Base-by-base conservation (phyloP, 2,797 vertebrate species). In the Lutjanus campechanus region DNA sequence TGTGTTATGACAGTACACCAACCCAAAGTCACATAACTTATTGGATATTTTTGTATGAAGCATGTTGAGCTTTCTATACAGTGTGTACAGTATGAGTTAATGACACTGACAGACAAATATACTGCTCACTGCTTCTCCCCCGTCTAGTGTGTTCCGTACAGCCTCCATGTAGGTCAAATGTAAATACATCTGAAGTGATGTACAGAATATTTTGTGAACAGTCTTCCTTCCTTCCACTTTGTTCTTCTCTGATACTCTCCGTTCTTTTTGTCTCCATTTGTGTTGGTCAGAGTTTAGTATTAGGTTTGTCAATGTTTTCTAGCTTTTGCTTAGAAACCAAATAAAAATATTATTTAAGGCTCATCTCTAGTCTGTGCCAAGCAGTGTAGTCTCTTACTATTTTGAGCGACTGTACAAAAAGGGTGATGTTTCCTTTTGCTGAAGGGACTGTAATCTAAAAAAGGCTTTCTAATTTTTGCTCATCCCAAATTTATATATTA, bases 1-100 rank as follows among this genome's bases (percentile, higher is more conserved):
- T 83, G 75, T 84, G 65, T 82, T 77, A 63, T 77, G 69, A 68
- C 29, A 65, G 61, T 74, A 86, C 69, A 69, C 62, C 8, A 25
- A 81, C 54, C 62, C 73, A 59, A 82, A 84, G 56, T 81, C 64
- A 79, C 73, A 81, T 70, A 77, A 84, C 43, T 8, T 79, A 58
- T 53, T 81, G 64, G 73, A 70, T 84, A 78, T 89, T 86, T 88
- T 90, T 86, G 53, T 87, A 89, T 76, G 73, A 85, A 74, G 88
- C 88, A 90, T 91, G 90, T 77, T 61, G n/a, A 81, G 64, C 86
- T 90, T 90, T 89, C 51, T 84, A 81, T 82, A 85, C 72, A 70
- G 55, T 73, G 75, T 85, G 67, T 85, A 86, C 76, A 79, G 63
- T 79, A 77, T 72, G 81, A 81, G 53, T 62, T 73, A 20, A 71